These are phyloP conservation scores for Drosophila lutescens DNA, from an alignment of 2,888 invertebrate genomes.

Conservation along the genomic window DNA sequence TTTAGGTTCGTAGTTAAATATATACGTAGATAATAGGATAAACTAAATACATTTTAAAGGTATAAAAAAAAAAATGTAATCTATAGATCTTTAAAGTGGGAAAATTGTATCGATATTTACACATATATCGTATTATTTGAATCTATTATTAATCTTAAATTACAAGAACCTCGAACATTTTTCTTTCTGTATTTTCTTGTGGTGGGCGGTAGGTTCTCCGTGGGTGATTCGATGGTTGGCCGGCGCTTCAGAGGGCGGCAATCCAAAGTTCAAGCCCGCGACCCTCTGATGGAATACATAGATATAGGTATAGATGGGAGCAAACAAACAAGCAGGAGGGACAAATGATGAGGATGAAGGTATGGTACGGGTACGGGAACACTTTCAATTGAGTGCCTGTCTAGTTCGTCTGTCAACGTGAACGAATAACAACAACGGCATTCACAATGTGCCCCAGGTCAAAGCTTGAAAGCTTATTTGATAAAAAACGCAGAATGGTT, in stretches of 20 bases:
- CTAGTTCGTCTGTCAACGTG: constrained; percentile 5
- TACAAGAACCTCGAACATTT: neutral
- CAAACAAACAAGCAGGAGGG: neutral
- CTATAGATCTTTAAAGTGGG: too few relatives aligned
- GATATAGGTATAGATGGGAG: neutral
- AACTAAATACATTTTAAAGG: too few relatives aligned
- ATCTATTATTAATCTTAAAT: too few relatives aligned
- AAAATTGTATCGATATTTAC: too few relatives aligned
- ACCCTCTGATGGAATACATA: neutral
- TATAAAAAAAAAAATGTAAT: too few relatives aligned
- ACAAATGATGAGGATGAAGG: neutral
- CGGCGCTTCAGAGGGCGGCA: neutral
- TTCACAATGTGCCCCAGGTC: constrained; percentile 13
- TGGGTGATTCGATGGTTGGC: neutral
- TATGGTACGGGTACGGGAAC: neutral
- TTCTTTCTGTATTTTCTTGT: neutral
- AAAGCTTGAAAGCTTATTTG: constrained; percentile 8
- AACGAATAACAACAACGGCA: constrained; percentile 3
- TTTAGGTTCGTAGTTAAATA: too few relatives aligned
- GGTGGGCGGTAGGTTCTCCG: neutral
- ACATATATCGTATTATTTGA: too few relatives aligned
- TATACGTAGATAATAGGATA: too few relatives aligned
- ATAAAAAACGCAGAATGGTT: neutral
- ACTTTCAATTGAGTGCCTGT: constrained; percentile 2
- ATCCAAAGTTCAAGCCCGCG: constrained; percentile 3